Conservation (phyloP, 2,113 vertebrate species). For the Phrynocephalus versicolor region DNA sequence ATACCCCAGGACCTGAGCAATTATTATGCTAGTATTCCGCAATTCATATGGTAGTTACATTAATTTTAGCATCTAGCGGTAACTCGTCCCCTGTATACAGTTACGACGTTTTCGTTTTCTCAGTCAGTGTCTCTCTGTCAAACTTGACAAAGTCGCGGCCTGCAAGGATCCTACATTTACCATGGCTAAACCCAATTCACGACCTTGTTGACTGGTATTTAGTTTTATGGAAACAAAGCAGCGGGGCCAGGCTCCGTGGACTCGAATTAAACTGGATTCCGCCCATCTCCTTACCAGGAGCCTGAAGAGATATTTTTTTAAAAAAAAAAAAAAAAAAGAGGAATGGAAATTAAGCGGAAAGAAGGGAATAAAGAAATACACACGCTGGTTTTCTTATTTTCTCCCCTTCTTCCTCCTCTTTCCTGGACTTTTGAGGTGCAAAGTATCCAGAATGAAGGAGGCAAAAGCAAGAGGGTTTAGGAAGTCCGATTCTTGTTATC, state of each 20-base stretch:
- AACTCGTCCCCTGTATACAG: too few relatives aligned
- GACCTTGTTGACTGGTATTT: background rate
- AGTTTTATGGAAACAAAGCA: background rate
- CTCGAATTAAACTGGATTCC: background rate
- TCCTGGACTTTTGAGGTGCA: background rate
- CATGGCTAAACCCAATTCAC: background rate
- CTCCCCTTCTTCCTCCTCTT: background rate
- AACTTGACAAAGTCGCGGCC: background rate
- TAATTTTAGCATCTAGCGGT: too few relatives aligned
- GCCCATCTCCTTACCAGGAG: background rate
- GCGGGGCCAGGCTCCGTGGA: background rate
- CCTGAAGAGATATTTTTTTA: background rate
- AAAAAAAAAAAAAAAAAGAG: too few relatives aligned
- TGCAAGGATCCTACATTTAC: too few relatives aligned
- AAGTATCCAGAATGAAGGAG: too few relatives aligned
- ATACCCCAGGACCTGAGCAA: too few relatives aligned
- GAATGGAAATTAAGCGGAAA: background rate
- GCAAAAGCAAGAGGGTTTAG: background rate
- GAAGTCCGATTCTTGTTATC: slow-evolving; percentile 5
- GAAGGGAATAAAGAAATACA: background rate
- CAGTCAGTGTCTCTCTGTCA: background rate
- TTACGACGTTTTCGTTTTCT: too few relatives aligned
- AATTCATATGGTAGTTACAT: too few relatives aligned
- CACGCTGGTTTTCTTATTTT: background rate
- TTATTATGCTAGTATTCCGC: too few relatives aligned